A percentile compares a stretch with the other conserved stretches of the same genome.
Evolutionary conservation across 2,888 invertebrate genomes (phyloP).

Genomic region (Agrotis ipsilon): DNA sequence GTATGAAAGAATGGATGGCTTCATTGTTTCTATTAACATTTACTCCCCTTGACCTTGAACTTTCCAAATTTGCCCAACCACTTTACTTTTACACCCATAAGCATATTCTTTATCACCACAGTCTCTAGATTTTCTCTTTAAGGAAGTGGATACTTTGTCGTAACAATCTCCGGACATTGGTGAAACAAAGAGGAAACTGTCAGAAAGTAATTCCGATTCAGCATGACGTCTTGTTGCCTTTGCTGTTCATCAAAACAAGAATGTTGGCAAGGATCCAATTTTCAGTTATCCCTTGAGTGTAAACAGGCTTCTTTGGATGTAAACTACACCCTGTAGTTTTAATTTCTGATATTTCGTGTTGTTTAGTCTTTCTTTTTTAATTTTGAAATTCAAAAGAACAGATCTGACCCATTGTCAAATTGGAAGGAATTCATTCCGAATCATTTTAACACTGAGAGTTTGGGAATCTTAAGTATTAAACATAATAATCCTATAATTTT

Average conservation of each 20-base stretch:
- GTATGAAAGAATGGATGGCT: not conserved
- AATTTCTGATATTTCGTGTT: constrained; percentile 6
- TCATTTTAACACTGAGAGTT: not conserved
- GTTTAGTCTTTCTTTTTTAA: constrained; percentile 5
- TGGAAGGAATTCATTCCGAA: not conserved
- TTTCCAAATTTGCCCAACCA: constrained; percentile 3
- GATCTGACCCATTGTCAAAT: not conserved
- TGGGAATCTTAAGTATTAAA: not conserved
- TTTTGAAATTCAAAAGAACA: not conserved
- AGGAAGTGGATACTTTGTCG: constrained; percentile 35
- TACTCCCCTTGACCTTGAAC: not conserved
- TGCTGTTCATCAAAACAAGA: constrained; percentile 58
- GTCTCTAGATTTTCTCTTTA: constrained; percentile 19
- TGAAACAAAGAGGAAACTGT: constrained; percentile 56
- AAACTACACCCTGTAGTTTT: constrained; percentile 17
- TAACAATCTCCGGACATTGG: constrained; percentile 54
- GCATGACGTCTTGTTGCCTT: constrained; percentile 62
- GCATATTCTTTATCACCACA: constrained; percentile 26
- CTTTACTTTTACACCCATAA: constrained; percentile 2
- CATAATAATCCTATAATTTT: too few relatives aligned
- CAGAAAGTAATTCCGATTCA: constrained; percentile 64
- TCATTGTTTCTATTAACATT: not conserved
- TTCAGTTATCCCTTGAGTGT: constrained; percentile 36
- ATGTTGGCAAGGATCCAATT: constrained; percentile 68
- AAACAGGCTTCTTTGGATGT: constrained; percentile 54